Evolutionary conservation across 1,140 invertebrate genomes (phyloP), one percentile per base, ranked within the genome.

Genomic region (Aphis gossypii): DNA sequence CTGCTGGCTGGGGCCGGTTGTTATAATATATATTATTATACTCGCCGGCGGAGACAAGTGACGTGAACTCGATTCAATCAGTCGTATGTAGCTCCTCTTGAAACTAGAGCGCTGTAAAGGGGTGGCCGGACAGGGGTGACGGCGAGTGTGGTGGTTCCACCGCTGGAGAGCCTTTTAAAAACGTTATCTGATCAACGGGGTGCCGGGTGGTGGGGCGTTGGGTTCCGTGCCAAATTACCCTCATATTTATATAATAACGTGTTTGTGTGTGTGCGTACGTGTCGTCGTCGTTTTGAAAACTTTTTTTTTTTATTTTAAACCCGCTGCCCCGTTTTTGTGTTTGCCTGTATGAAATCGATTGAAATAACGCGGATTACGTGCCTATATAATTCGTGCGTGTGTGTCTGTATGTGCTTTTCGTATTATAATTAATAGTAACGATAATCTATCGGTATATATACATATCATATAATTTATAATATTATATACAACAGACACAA

Each of bases 61-160:
- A 89, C 87, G 87, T 54, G 87, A 54, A 54, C 87, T 89, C 87
- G 87, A 89, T 89, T 89, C 87, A 89, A 89, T 89, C 87, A 54
- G 87, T 89, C 87, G 87, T 89, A 54, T n/a, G n/a, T 48, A 25
- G 48, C 51, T 89, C 51, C 88, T 89, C 51, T 89, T 35, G 54
- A 89, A 89, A 56, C 48, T 18, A 25, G 4, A 23, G 23, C 83
- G 83, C 41, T 25, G 8, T 7, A 18, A 48, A 54, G 6, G 6
- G 87, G 86, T 88, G 18, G 87, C 20, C 44, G 86, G 84, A 84
- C 11, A 41, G 41, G 41, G 38, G 83, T 7, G 44, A 18, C 30
- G 5, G 44, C 44, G 46, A 30, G 30, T 30, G 84, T 35, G 18
- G 51, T 76, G 60, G 60, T 76, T 76, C 3, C 60, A 18, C 60